A percentile compares a stretch with the other conserved stretches of the same genome.
Conservation (phyloP, 2,113 vertebrate species). For the Fulica atra region DNA sequence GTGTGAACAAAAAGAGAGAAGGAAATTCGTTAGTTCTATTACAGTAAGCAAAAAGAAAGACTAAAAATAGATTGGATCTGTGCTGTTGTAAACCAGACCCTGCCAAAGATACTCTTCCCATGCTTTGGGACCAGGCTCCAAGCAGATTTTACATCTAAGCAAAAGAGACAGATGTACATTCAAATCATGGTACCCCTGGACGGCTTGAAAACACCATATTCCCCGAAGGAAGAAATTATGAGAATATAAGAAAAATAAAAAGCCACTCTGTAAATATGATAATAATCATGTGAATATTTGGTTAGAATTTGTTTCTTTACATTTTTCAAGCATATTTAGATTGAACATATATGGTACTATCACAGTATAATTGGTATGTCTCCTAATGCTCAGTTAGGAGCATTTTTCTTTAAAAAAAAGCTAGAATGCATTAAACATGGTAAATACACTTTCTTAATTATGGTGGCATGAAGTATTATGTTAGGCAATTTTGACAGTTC, state of each 20-base stretch:
- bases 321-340: not conserved
- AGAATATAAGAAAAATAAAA: not conserved
- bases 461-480: not conserved
- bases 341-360: not conserved
- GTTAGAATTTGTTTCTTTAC: not conserved
- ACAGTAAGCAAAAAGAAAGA: not conserved
- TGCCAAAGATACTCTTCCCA: not conserved
- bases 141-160: not conserved
- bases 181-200: not conserved
- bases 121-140: not conserved
- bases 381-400: not conserved
- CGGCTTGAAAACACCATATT: conserved; percentile 22
- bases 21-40: not conserved
- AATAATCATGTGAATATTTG: not conserved
- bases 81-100: not conserved
- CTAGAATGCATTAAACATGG: not conserved
- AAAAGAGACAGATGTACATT: not conserved
- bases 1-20: not conserved
- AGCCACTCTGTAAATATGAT: not conserved
- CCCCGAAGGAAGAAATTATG: not conserved
- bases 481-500: not conserved
- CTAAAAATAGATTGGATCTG: not conserved
- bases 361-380: not conserved
- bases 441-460: not conserved
- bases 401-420: not conserved